Base-by-base conservation (phyloP, 2,797 vertebrate genomes). In the Lagocephalus sceleratus region DNA sequence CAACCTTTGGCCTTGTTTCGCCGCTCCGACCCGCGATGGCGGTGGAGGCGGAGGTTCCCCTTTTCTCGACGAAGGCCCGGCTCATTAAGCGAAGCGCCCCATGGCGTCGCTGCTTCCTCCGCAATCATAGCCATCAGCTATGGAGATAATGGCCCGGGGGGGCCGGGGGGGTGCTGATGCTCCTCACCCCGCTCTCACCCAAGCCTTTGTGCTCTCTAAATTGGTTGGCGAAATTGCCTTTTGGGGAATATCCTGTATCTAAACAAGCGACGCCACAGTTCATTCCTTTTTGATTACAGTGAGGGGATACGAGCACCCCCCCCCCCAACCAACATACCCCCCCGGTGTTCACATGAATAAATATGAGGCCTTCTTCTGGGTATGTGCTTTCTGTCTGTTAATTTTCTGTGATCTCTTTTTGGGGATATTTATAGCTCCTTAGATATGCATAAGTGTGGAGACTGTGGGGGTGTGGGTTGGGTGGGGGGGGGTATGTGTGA, bases 201-300 rank as follows among this genome's bases (percentile, higher is more conserved):
- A 14, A 66, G 59, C 71, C 71, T 42, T 68, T 54, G 46, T 60
- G 54, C 53, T 47, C 46, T 47, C 15, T 47, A 71, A 80, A 80
- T 78, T 81, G 60, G 58, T 76, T 15, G 17, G 29, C 2, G 23
- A 61, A 81, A 84, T 82, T 71, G 68, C 68, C 62, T 82, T 71
- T 59, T 57, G 42, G 42, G 45, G 53, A 54, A 63, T 68, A 50
- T 75, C 51, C 54, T 52, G 19, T 59, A 47, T 68, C 26, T 48
- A 54, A 57, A 29, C 26, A 14, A 8, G 23, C 23, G 55, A 47
- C 65, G 51, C 50, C 43, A 20, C 43, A 49, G 67, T 71, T 73
- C 49, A 60, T 66, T 77, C 57, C 41, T 23, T 66, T 66, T 44
- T 46, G 60, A 71, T 85, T 58, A 60, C 38, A 56, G 21, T 49